These are phyloP conservation scores for Rhynchonema sp. DNA, from an alignment of 2,888 invertebrate genomes.

Conservation along the genomic window DNA sequence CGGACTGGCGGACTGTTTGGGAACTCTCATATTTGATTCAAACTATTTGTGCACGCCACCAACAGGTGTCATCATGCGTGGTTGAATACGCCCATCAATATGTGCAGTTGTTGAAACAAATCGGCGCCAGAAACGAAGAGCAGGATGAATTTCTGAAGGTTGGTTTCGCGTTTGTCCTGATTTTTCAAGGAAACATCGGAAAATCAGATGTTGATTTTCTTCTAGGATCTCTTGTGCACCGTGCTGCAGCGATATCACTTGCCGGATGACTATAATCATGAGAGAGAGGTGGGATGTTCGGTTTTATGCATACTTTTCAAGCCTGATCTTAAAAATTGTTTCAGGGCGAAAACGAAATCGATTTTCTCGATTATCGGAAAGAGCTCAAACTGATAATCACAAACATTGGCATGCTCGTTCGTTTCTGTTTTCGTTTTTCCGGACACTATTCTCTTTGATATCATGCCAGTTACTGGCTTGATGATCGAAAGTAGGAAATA, in stretches of 20 bases:
- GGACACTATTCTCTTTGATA: too few relatives aligned
- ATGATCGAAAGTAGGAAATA: too few relatives aligned
- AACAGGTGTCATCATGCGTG: conserved; percentile 36
- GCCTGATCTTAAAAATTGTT: conserved; percentile 4
- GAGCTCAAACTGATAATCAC: conserved; percentile 37
- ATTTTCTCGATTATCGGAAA: conserved; percentile 38
- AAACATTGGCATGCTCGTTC: conserved; percentile 35
- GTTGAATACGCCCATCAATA: conserved; percentile 36
- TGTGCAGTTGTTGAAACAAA: conserved; percentile 32
- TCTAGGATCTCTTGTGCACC: conserved; percentile 31
- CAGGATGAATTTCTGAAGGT: conserved; percentile 9
- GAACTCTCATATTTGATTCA: too few relatives aligned
- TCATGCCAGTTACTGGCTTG: too few relatives aligned
- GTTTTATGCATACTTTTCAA: conserved; percentile 1
- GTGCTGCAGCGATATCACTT: conserved; percentile 37
- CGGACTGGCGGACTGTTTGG: too few relatives aligned
- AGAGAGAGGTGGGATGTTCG: conserved; percentile 9
- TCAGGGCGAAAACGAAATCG: conserved; percentile 38
- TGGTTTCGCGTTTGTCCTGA: too few relatives aligned
- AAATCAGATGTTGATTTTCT: conserved; percentile 6
- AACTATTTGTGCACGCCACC: too few relatives aligned
- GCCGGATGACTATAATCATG: conserved; percentile 36
- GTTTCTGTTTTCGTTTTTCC: too few relatives aligned
- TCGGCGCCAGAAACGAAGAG: conserved; percentile 22
- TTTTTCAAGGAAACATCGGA: neutral